Conservation (phyloP, 1,140 invertebrate species). For the Gryllus bimaculatus region DNA sequence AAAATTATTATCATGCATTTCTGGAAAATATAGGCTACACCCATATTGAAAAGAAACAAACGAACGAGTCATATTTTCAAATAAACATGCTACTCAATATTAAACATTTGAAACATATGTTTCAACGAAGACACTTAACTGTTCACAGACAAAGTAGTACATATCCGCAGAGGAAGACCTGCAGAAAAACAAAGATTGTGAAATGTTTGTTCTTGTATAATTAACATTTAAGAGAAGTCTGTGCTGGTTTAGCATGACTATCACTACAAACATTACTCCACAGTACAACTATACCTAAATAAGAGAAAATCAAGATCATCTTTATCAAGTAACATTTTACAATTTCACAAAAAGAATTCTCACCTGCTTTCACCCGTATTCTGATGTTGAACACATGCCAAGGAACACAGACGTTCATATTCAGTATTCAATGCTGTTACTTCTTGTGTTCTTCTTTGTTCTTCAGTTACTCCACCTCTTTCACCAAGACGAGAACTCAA, state of each 20-base stretch:
- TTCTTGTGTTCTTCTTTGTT: slow-evolving; percentile 53
- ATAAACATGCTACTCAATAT: not conserved
- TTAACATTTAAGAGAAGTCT: no score
- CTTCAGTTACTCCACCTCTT: slow-evolving; percentile 56
- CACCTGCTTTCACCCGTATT: slow-evolving; percentile 63
- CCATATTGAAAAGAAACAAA: no score
- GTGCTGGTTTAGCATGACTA: no score
- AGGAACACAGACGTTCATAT: slow-evolving; percentile 57
- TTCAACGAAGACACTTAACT: slow-evolving; percentile 43
- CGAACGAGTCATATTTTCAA: not conserved
- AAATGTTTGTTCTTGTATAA: no score
- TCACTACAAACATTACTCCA: no score
- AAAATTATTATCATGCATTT: not conserved
- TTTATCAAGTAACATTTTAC: no score
- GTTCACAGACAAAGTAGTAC: slow-evolving; percentile 55
- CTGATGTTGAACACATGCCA: slow-evolving; percentile 62
- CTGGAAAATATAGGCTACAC: no score
- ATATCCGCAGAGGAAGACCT: slow-evolving; percentile 49
- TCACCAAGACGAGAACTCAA: slow-evolving; percentile 60
- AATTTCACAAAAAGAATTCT: slow-evolving; percentile 21
- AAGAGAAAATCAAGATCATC: slow-evolving; percentile 24
- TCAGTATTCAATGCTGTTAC: slow-evolving; percentile 52
- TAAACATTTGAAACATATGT: not conserved
- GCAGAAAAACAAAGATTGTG: slow-evolving; percentile 29
- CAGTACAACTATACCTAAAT: not conserved